Conservation (phyloP, 2,113 vertebrate species). For the Corydoras sp. region DNA sequence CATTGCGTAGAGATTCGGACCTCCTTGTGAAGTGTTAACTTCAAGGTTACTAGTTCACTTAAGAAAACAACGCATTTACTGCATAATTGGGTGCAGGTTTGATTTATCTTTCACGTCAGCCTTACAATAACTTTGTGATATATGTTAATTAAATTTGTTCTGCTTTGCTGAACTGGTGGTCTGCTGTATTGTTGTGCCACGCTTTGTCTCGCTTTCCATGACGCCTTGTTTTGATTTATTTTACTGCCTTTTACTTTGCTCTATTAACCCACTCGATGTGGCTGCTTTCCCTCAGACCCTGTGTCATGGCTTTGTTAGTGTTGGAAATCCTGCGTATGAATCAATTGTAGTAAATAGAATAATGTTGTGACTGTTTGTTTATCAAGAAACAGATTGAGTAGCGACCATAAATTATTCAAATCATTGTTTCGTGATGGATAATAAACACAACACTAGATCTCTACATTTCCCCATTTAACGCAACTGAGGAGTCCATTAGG, state of each 20-base stretch:
- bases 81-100: no score
- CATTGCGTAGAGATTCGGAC: no score
- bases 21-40: no score
- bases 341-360: neutral
- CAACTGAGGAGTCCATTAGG: no score
- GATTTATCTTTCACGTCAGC: no score
- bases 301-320: neutral
- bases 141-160: neutral
- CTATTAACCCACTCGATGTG: conserved; percentile 1
- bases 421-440: no score
- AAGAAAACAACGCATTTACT: no score
- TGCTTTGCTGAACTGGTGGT: neutral
- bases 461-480: no score
- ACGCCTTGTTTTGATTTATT: neutral
- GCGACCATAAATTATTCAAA: no score
- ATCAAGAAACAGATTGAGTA: neutral
- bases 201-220: neutral
- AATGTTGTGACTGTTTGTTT: neutral
- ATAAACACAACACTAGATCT: no score
- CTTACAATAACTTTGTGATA: neutral
- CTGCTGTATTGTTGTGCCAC: neutral
- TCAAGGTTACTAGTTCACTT: no score
- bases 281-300: neutral
- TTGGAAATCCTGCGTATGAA: neutral
- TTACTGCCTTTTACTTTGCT: neutral